Evolutionary conservation across 2,797 vertebrate species (phyloP).

Genomic region (Epinephelus awoara): DNA sequence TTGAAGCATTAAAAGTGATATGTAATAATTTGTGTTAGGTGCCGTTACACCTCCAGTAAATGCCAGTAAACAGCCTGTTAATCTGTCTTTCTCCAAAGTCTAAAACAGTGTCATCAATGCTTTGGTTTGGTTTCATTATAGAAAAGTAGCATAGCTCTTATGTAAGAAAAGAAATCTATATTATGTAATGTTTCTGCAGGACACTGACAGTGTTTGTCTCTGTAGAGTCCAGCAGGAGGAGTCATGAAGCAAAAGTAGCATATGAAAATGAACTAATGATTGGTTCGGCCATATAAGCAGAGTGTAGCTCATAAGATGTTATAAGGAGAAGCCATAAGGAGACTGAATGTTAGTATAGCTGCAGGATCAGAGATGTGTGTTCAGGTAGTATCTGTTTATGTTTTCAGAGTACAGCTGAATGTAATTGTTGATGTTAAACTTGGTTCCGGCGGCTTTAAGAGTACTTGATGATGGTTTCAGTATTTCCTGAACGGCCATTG

Average conservation of each 20-base stretch:
- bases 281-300: not conserved
- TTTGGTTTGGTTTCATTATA: constrained; percentile 16
- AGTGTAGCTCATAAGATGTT: not conserved
- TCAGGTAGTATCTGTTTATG: constrained; percentile 40
- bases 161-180: constrained; percentile 13
- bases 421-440: constrained; percentile 44
- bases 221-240: constrained; percentile 39
- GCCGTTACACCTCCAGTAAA: constrained; percentile 5
- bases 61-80: not conserved
- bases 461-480: constrained; percentile 22
- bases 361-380: constrained; percentile 19
- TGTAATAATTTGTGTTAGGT: constrained; percentile 6
- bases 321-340: not conserved
- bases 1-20: not conserved
- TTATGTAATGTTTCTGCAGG: constrained; percentile 24
- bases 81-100: not conserved
- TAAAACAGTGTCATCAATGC: not conserved
- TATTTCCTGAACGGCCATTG: constrained; percentile 54
- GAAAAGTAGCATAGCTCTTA: constrained; percentile 15
- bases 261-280: not conserved
- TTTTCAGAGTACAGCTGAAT: constrained; percentile 52
- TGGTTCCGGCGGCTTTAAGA: constrained; percentile 28
- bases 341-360: not conserved
- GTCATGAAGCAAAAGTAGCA: constrained; percentile 20
- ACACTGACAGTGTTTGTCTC: constrained; percentile 26